Base-by-base conservation (phyloP, 2,797 vertebrate genomes). In the Molossus alvarezi region DNA sequence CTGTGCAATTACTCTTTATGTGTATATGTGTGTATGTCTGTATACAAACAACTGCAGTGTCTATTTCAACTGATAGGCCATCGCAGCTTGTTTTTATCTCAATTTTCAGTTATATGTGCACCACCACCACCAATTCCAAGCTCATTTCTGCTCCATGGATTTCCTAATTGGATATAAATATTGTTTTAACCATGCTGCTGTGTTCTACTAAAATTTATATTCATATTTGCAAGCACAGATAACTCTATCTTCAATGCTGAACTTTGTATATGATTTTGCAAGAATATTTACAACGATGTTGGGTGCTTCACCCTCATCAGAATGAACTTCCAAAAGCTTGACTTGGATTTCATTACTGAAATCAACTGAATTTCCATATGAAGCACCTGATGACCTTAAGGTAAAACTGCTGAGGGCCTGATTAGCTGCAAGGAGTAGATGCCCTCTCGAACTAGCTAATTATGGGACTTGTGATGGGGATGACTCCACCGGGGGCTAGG, bases 141-240 rank as follows among this genome's bases (percentile, higher is more conserved):
- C 92, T 94, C 62, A 88, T 89, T 88, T 96, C 95, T 85, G 92
- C 89, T 80, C 82, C 80, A 21, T 37, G 81, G 77, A 76, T 93
- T 94, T 80, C 94, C 94, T 97, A 96, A 95, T 27, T 95, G 94
- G 69, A 65, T 60, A 62, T 69, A 55, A 81, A 81, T 60, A 62
- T 33, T 83, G 48, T 72, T 95, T 84, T 25, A 20, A 65, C 60
- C 69, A 90, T 37, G 76, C 65, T 81, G 33, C 80, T 95, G 33
- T n/a, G 51, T 80, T 58, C 41, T 67, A 72, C 60, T 37, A 53
- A 89, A 85, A 94, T 89, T 17, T 86, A 72, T 41, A 89, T 71
- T 75, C 45, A 57, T 60, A 60, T 90, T 51, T 80, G 37, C 29
- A 92, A 65, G 64, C 57, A 67, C 62, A 79, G 80, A 72, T 82